Conservation (phyloP, 2,797 vertebrate genomes). For the Chiloscyllium punctatum region DNA sequence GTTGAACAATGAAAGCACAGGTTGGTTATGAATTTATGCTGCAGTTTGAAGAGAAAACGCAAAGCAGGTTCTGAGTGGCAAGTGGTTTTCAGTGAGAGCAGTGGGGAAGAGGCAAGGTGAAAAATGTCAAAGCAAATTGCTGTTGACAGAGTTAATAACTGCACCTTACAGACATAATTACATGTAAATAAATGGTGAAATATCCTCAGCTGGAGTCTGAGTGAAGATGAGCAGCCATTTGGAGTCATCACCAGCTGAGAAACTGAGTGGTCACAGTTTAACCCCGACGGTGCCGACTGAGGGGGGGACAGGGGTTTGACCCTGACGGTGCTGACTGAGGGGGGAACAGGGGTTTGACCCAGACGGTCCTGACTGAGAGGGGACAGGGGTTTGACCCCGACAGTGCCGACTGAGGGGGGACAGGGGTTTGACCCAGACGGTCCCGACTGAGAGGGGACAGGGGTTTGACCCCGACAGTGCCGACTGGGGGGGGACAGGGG, state of each 20-base stretch:
- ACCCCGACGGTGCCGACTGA: background rate
- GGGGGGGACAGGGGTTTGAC: background rate
- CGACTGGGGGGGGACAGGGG: background rate
- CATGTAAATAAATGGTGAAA: conserved; percentile 99
- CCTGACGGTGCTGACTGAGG: background rate
- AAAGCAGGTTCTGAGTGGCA: conserved; percentile 28
- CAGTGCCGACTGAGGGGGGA: background rate
- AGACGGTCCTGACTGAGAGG: background rate
- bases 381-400: background rate
- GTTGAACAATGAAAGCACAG: background rate
- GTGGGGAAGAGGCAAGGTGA: conserved; percentile 80
- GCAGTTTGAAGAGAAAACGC: background rate
- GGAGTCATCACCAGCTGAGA: conserved; percentile 71
- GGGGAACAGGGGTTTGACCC: background rate
- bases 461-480: background rate
- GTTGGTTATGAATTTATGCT: background rate
- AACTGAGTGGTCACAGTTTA: conserved; percentile 44
- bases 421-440: background rate
- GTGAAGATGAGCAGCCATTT: conserved; percentile 62
- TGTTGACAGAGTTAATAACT: conserved; percentile 99
- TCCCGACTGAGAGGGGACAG: background rate
- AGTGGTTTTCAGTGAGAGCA: conserved; percentile 45
- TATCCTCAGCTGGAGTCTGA: conserved; percentile 89
- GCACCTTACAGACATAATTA: conserved; percentile 99
- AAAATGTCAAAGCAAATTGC: conserved; percentile 99